Base-by-base conservation (phyloP, 2,113 vertebrate species). In the Capricornis sumatraensis region DNA sequence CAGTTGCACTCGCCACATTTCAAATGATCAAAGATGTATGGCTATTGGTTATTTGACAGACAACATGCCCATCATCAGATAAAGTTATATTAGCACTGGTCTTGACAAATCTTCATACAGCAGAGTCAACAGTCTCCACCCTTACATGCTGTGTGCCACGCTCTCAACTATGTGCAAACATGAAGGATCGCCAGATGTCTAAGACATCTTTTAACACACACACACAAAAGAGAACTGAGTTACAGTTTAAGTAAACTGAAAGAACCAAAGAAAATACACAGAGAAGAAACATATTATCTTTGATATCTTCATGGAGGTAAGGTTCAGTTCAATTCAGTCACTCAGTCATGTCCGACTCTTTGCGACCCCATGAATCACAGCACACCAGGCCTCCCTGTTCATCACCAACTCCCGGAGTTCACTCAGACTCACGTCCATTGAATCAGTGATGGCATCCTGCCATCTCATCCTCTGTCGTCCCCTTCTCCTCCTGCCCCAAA, bases 211-310 rank as follows among this genome's bases (percentile, higher is more conserved):
- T 93, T 50, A 88, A 79, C 60, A 52, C 0, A 64, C 82, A 50
- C 76, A 50, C 64, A 71, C n/a, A 71, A 50, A 10, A 62, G 3
- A 87, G 45, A 91, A 82, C 8, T 16, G 62, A 87, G 45, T 67
- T 87, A 95, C 14, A 93, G 30, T 82, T 64, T 58, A 94, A 67
- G 4, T 21, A 89, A 97, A 83, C 11, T n/a, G 2, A 45, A 83
- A 96, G 19, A 95, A 95, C 21, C 43, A 86, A n/a, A 58, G 71
- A 58, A 16, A 25, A 67, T 43, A 84, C 3, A 91, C 23, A 91
- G 6, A 91, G 52, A 90, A 76, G 92, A 95, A 87, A 81, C 30
- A 5, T 45, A 79, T 50, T 67, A 64, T 47, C 83, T 83, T 67
- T 89, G 30, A 43, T 50, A 92, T 52, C 27, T 53, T 94, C 25